Evolutionary conservation across 2,113 vertebrate species (phyloP), one percentile per base, ranked within the genome.

Genomic region (Ciconia stormi): DNA sequence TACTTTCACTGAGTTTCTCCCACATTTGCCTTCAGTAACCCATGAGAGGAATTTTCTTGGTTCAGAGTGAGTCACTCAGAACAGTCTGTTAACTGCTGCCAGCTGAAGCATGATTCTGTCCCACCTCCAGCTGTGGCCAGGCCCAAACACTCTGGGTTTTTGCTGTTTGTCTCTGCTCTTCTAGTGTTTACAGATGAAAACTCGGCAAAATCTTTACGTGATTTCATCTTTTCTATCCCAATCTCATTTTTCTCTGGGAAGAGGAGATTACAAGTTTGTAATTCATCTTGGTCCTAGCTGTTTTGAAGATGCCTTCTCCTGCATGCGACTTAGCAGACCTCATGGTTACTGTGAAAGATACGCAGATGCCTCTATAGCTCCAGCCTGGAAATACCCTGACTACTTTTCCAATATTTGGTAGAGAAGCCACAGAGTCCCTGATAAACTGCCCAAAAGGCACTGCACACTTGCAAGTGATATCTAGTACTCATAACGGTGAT

Each of bases 401-500:
- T 82, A 9, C 13, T 70, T 40, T 67, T 17, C 36, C 34, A 44
- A 6, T 23, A 46, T 49, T 55, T 82, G 20, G n/a, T 11, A 46
- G 18, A 58, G 23, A 78, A 78, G 29, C 29, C 55, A 52, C 70
- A 55, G 61, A 67, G 9, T n/a, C n/a, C n/a, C n/a, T n/a, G n/a
- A n/a, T n/a, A n/a, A n/a, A n/a, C n/a, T n/a, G n/a, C n/a, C n/a
- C n/a, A n/a, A n/a, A n/a, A n/a, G n/a, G 22, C 22, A 32, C 25
- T 53, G 23, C 59, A 69, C 21, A 17, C 18, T 18, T 53, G 9
- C 7, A 62, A 77, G n/a, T 13, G 14, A 2, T 14, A 46, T 11
- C 44, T 27, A 14, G n/a, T 18, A 49, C 34, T 32, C 29, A 3
- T 12, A 73, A 36, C 0, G 1, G 25, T n/a, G 29, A 32, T n/a